A percentile compares a stretch with the other conserved stretches of the same genome.
phyloP scores from a whole-genome alignment of 2,888 invertebrate species.

The Tiphia femorata region DNA sequence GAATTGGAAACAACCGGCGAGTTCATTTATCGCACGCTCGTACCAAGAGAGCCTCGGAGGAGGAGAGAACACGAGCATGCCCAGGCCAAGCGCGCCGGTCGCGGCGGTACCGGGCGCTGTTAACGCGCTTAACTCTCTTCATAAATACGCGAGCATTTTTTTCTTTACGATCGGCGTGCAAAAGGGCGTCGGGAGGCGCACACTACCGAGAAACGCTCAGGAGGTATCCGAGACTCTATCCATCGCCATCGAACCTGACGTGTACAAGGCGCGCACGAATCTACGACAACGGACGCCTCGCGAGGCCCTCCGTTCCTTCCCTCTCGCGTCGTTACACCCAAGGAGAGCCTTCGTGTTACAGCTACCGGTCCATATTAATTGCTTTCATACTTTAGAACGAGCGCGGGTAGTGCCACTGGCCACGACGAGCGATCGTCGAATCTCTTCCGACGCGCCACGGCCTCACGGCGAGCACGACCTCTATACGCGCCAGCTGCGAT shows the following conservation, averaged over 20 bases:
- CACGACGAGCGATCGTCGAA: too few species aligned
- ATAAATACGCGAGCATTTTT: slow-evolving; percentile 26
- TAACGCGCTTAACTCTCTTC: slow-evolving; percentile 19
- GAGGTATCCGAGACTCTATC: slow-evolving; percentile 26
- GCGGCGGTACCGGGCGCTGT: slow-evolving; percentile 1
- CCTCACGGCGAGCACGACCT: too few species aligned
- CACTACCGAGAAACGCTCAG: background rate
- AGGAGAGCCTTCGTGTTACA: slow-evolving; percentile 28
- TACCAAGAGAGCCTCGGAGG: background rate
- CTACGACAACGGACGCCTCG: slow-evolving; percentile 21
- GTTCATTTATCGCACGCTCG: slow-evolving; percentile 13
- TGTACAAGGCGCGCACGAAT: slow-evolving; percentile 19
- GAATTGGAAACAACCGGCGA: background rate
- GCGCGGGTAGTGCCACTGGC: background rate
- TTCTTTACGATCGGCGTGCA: slow-evolving; percentile 22
- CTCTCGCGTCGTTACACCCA: too few species aligned
- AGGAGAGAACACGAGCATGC: background rate
- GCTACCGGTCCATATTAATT: slow-evolving; percentile 55
- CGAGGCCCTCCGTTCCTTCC: background rate
- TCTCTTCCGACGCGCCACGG: too few species aligned
- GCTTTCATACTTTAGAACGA: slow-evolving; percentile 51
- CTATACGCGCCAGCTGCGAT: too few species aligned
- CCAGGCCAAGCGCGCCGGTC: background rate
- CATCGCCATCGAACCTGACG: slow-evolving; percentile 18
- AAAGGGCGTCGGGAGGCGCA: background rate